phyloP scores from a whole-genome alignment of 1,140 invertebrate species.

The Manduca sexta region DNA sequence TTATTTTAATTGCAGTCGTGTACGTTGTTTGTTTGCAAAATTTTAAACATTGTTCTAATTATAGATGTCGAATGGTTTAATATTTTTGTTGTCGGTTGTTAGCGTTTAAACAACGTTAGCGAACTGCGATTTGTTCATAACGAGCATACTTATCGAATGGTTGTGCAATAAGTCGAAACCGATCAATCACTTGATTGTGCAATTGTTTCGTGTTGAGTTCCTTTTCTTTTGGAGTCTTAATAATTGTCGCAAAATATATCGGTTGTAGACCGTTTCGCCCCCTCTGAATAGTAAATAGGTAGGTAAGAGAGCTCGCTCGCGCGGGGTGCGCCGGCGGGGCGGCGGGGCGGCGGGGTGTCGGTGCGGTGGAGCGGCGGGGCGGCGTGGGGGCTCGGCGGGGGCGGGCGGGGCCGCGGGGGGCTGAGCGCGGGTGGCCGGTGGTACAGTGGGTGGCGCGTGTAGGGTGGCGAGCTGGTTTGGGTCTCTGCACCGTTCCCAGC shows the following conservation, averaged over 20 bases:
- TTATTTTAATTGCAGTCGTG: neutral
- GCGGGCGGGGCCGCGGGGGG: slow-evolving; percentile 10
- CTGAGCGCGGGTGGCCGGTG: slow-evolving; percentile 11
- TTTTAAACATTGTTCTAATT: slow-evolving; percentile 1
- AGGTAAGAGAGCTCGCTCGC: slow-evolving; percentile 31
- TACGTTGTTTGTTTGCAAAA: neutral
- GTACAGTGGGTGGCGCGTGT: slow-evolving; percentile 20
- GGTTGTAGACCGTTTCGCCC: slow-evolving; percentile 54
- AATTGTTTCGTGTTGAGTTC: slow-evolving; percentile 32
- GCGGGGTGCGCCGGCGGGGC: slow-evolving; percentile 12
- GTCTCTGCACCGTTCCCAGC: slow-evolving; percentile 55
- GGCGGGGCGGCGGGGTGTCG: slow-evolving; percentile 15
- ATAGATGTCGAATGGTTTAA: neutral
- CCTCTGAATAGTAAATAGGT: slow-evolving; percentile 67
- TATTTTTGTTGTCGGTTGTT: slow-evolving; percentile 1
- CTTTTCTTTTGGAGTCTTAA: slow-evolving; percentile 62
- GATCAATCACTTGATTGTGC: slow-evolving; percentile 32
- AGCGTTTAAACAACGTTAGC: slow-evolving; percentile 13
- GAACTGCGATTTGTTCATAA: slow-evolving; percentile 13
- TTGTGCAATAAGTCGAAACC: slow-evolving; percentile 50
- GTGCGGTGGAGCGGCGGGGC: slow-evolving; percentile 14
- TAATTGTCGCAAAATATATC: slow-evolving; percentile 64
- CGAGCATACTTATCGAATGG: slow-evolving; percentile 28
- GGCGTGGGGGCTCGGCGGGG: slow-evolving; percentile 18
- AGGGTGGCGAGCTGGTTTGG: slow-evolving; percentile 11